A percentile compares a stretch with the other conserved stretches of the same genome.
Conservation (phyloP, 2,113 vertebrate genomes). For the Osmerus eperlanus region DNA sequence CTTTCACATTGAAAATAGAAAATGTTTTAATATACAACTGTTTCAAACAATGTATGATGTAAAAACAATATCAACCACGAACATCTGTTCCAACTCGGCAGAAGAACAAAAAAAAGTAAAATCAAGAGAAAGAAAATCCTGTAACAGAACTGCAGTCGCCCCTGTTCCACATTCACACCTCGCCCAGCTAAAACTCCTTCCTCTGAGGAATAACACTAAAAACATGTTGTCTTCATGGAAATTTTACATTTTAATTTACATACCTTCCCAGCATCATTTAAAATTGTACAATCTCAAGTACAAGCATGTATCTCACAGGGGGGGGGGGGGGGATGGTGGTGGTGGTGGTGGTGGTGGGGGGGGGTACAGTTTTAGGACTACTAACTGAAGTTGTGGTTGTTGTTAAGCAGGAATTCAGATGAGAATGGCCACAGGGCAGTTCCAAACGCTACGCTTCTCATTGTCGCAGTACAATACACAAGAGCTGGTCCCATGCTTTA, state of each 20-base stretch:
- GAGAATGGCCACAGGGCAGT: constrained; percentile 26
- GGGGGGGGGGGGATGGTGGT: constrained; percentile 2
- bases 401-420: neutral
- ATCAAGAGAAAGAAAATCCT: constrained; percentile 41
- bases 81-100: constrained; percentile 46
- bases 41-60: constrained; percentile 71
- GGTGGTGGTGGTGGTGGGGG: no score
- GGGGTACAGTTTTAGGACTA: no score
- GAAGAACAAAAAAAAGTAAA: neutral
- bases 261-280: constrained; percentile 63
- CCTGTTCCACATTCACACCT: constrained; percentile 19
- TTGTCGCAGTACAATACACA: constrained; percentile 44
- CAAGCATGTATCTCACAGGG: constrained; percentile 37
- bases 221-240: constrained; percentile 67
- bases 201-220: constrained; percentile 66
- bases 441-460: constrained; percentile 41
- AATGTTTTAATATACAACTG: constrained; percentile 80
- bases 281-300: constrained; percentile 52
- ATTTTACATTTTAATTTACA: constrained; percentile 72
- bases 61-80: constrained; percentile 70
- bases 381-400: neutral
- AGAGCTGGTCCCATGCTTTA: constrained; percentile 65
- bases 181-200: constrained; percentile 55
- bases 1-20: constrained; percentile 68
- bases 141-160: constrained; percentile 49